phyloP scores from a whole-genome alignment of 2,888 invertebrate species.

The Halictus quadricinctus region DNA sequence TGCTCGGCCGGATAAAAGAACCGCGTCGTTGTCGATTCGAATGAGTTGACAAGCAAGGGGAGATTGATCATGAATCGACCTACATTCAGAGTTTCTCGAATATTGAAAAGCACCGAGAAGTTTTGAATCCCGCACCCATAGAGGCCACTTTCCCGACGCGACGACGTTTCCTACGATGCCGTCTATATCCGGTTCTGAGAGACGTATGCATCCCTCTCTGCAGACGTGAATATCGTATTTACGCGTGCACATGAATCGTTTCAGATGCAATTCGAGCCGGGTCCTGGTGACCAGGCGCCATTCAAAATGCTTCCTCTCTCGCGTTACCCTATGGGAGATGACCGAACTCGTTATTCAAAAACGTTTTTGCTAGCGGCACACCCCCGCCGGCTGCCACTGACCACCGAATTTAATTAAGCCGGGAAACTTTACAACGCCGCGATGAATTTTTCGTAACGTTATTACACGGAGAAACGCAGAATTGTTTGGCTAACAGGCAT shows the following conservation, averaged over 20 bases:
- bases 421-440: constrained; percentile 42
- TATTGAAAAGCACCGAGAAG: constrained; percentile 9
- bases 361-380: constrained; percentile 33
- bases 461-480: neutral
- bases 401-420: constrained; percentile 63
- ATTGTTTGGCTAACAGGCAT: constrained; percentile 17
- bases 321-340: constrained; percentile 54
- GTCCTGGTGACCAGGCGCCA: constrained; percentile 8
- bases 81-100: constrained; percentile 17
- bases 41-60: neutral
- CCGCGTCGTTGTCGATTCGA: neutral
- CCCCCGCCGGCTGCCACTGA: neutral
- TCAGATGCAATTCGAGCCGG: constrained; percentile 15
- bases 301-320: constrained; percentile 38
- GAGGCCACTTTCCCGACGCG: constrained; percentile 16
- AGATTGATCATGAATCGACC: constrained; percentile 28
- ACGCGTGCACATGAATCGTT: constrained; percentile 14
- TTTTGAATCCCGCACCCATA: constrained; percentile 5
- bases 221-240: constrained; percentile 25
- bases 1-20: neutral
- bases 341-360: constrained; percentile 40
- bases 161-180: neutral
- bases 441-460: constrained; percentile 51
- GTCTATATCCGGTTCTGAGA: constrained; percentile 26
- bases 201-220: neutral